These are phyloP conservation scores for Myathropa florea DNA, from an alignment of 2,888 invertebrate species.

Conservation along the genomic window DNA sequence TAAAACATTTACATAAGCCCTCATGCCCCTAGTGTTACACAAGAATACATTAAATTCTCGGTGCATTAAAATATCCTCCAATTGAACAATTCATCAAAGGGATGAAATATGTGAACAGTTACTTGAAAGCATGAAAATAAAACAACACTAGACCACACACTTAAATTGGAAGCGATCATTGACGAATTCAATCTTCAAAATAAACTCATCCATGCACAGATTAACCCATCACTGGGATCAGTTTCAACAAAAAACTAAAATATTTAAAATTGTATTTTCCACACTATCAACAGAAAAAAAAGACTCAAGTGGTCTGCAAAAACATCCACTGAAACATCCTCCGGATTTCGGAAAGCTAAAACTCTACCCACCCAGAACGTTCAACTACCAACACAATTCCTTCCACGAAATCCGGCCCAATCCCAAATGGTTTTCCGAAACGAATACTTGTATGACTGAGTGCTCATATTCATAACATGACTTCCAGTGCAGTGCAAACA, in stretches of 20 bases:
- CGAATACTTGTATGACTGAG: conserved; percentile 3
- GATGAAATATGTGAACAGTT: too few relatives aligned
- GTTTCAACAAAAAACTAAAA: not conserved
- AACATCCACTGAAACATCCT: conserved; percentile 14
- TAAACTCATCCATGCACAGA: too few relatives aligned
- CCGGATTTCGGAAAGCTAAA: conserved; percentile 4
- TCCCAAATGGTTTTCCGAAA: not conserved
- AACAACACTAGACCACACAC: too few relatives aligned
- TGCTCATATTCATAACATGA: conserved; percentile 51
- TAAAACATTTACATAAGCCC: too few relatives aligned
- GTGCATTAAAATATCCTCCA: too few relatives aligned
- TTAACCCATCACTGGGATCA: too few relatives aligned
- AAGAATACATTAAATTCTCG: too few relatives aligned
- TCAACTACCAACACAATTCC: not conserved
- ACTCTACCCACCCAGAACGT: not conserved
- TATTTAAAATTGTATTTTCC: not conserved
- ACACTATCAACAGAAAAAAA: not conserved
- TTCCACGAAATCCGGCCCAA: not conserved
- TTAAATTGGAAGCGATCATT: too few relatives aligned
- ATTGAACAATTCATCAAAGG: too few relatives aligned
- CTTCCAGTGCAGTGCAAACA: conserved; percentile 56
- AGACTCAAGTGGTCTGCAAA: not conserved
- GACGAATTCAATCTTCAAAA: too few relatives aligned
- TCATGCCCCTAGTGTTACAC: too few relatives aligned
- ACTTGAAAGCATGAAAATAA: too few relatives aligned